Base-by-base conservation (phyloP, 1,140 invertebrate species). In the Bombus waltoni region DNA sequence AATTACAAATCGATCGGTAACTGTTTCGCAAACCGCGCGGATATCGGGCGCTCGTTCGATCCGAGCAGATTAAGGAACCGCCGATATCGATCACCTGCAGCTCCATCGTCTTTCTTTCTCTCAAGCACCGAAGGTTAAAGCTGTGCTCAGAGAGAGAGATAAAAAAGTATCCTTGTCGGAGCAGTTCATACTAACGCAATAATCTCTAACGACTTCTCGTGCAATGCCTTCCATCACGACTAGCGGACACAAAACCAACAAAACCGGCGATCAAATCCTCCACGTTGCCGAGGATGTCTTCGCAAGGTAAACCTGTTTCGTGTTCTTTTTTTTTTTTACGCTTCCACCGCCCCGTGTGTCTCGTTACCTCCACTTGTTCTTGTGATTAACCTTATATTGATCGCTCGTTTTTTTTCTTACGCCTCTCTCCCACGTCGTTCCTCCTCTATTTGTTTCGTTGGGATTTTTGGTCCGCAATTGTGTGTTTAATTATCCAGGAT, bases 241-340 rank as follows among this genome's bases (percentile, higher is more conserved):
- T 96, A 98, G 98, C 97, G 96, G 98, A 98, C 96, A 97, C 97
- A 95, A 98, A 98, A 96, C 98, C 98, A 94, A 97, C 98, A 93
- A 98, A 98, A 97, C 98, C 98, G 94, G 98, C 98, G 94, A 98
- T 98, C 96, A 98, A 98, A 96, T 98, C 98, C 93, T 98, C 98
- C 91, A 98, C 98, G 92, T 97, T 98, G 94, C 98, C 98, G 92
- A 96, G 98, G 96, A 98, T 97, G 94, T 98, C 98, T 90, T 98
- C 98, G 87, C 98, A 98, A 98, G 98, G 98, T 98, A 98, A 97
- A 94, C 90, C 73, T 83, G 75, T 57, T 81, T 79, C 90, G 53
- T 81, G 83, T 82, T 83, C 74, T 32, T 32, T 83, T 77, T 32
- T 83, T 77, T 66, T 65, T 78, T 79, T 82, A 73, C 59, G 22